These are phyloP conservation scores for Platyura marginata DNA, from an alignment of 1,140 invertebrate species.

Conservation along the genomic window DNA sequence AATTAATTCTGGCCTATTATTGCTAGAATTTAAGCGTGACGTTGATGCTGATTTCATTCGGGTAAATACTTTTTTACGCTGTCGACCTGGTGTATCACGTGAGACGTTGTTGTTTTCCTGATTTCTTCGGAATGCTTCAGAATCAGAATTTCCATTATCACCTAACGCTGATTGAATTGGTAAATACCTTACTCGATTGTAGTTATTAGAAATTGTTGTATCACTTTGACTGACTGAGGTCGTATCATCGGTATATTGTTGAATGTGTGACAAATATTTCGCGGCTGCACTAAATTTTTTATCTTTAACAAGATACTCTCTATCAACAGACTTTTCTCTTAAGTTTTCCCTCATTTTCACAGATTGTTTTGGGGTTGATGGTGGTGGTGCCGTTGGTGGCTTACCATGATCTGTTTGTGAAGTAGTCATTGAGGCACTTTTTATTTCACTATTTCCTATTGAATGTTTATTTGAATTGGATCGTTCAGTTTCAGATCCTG, in stretches of 20 bases:
- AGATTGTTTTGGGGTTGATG: constrained; percentile 11
- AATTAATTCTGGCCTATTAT: constrained; percentile 21
- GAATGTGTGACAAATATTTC: constrained; percentile 18
- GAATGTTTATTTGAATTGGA: constrained; percentile 42
- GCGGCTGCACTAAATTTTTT: constrained; percentile 12
- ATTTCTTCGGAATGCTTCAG: constrained; percentile 12
- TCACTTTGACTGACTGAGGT: constrained; percentile 22
- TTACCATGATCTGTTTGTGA: constrained; percentile 7
- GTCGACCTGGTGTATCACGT: constrained; percentile 11
- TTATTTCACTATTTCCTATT: constrained; percentile 19
- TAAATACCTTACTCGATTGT: constrained; percentile 13
- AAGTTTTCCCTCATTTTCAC: neutral
- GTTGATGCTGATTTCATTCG: constrained; percentile 42
- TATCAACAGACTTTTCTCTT: constrained; percentile 6
- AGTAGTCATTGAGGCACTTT: constrained; percentile 16
- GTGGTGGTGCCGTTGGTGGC: constrained; percentile 6
- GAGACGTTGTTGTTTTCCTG: constrained; percentile 17
- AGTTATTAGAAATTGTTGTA: constrained; percentile 20
- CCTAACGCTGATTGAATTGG: constrained; percentile 8
- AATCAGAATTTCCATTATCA: constrained; percentile 20
- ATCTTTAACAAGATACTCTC: neutral
- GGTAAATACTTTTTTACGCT: constrained; percentile 38
- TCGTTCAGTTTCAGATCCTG: constrained; percentile 55
- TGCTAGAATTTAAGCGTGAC: constrained; percentile 33
- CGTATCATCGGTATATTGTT: constrained; percentile 15